These are phyloP conservation scores for Halcyon badia DNA, from an alignment of 2,797 vertebrate species.

Conservation along the genomic window DNA sequence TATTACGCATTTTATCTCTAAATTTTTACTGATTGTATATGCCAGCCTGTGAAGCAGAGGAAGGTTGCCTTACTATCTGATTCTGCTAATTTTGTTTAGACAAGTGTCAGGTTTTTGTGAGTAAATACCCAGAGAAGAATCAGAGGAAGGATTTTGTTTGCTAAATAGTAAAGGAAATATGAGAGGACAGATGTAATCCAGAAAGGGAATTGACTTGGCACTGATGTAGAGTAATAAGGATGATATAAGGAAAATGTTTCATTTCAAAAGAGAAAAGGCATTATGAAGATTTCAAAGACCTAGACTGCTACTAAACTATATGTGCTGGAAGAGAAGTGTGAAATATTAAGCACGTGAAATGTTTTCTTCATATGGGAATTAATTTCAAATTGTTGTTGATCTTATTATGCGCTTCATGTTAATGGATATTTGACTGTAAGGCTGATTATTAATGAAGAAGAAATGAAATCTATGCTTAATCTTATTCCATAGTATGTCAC, in stretches of 20 bases:
- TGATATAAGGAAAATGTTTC: constrained; percentile 48
- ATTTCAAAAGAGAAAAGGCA: constrained; percentile 60
- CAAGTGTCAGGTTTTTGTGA: background rate
- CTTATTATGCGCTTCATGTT: constrained; percentile 74
- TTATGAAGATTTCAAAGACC: constrained; percentile 61
- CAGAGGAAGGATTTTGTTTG: constrained; percentile 1
- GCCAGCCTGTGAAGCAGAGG: background rate
- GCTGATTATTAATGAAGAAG: constrained; percentile 74
- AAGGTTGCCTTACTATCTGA: background rate
- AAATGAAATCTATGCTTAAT: constrained; percentile 67
- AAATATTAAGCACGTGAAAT: constrained; percentile 63
- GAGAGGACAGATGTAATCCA: constrained; percentile 35
- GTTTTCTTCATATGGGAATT: constrained; percentile 64
- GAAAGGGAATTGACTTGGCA: constrained; percentile 36
- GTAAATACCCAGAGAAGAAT: constrained; percentile 1
- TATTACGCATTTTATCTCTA: background rate
- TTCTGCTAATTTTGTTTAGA: background rate
- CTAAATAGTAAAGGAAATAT: background rate
- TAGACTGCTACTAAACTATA: constrained; percentile 1
- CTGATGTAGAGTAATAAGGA: constrained; percentile 17
- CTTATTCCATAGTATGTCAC: constrained; percentile 55
- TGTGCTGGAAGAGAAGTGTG: constrained; percentile 25
- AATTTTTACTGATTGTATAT: background rate
- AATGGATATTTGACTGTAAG: constrained; percentile 71
- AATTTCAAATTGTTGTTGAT: constrained; percentile 72